Evolutionary conservation across 1,140 invertebrate genomes (phyloP).

Genomic region (Potamilus streckersoni): DNA sequence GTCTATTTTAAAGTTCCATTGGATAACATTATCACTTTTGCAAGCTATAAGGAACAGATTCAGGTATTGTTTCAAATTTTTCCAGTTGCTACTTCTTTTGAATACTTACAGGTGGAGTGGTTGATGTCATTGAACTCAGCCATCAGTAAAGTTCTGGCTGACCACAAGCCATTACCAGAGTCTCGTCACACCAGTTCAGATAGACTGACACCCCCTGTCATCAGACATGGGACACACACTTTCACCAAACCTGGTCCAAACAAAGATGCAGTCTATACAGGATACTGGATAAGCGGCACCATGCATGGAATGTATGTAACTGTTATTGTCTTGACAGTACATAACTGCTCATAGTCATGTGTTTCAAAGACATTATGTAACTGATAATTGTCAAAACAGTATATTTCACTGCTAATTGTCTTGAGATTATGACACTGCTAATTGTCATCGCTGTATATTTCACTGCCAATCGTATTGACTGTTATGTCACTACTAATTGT

Average conservation of each 20-base stretch:
- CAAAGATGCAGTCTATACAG: slow-evolving; percentile 82
- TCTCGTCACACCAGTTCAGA: slow-evolving; percentile 41
- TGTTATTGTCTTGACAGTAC: neutral
- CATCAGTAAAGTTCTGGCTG: slow-evolving; percentile 59
- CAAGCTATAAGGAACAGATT: too few species aligned
- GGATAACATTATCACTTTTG: too few species aligned
- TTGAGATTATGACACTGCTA: too few species aligned
- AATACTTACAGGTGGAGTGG: slow-evolving; percentile 76
- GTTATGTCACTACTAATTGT: too few species aligned
- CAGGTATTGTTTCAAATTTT: neutral
- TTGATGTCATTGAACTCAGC: slow-evolving; percentile 69
- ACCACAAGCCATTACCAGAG: slow-evolving; percentile 39
- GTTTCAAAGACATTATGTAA: too few species aligned
- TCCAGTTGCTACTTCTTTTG: neutral
- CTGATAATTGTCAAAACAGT: too few species aligned
- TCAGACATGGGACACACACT: slow-evolving; percentile 78
- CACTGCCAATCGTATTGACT: too few species aligned
- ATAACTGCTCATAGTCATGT: too few species aligned
- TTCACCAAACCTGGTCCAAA: slow-evolving; percentile 80
- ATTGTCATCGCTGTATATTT: too few species aligned
- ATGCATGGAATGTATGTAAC: slow-evolving; percentile 77
- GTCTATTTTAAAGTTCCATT: too few species aligned
- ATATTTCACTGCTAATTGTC: too few species aligned
- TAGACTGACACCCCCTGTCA: slow-evolving; percentile 76
- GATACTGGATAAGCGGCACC: slow-evolving; percentile 82